Conservation (phyloP, 2,113 vertebrate species). For the Ceyx cyanopectus region DNA sequence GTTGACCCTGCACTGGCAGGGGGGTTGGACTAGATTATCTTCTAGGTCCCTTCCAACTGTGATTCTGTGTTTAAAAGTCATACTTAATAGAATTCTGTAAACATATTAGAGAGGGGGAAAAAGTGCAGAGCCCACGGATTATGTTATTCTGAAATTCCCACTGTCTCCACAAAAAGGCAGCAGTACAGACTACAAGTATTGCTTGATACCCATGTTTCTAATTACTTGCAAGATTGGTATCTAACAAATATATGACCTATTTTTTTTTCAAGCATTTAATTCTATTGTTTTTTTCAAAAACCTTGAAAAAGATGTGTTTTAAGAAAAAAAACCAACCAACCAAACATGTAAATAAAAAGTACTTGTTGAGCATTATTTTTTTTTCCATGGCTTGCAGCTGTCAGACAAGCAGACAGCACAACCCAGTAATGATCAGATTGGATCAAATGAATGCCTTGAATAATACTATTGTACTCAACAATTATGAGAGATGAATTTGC, state of each 20-base stretch:
- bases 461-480: not conserved
- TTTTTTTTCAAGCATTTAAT: conserved; percentile 54
- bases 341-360: conserved; percentile 8
- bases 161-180: conserved; percentile 41
- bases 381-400: conserved; percentile 6
- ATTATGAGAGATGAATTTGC: not conserved
- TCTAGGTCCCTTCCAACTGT: no score
- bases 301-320: conserved; percentile 46
- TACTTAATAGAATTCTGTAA: not conserved
- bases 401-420: conserved; percentile 8
- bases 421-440: not conserved
- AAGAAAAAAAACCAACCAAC: not conserved
- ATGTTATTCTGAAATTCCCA: conserved; percentile 60
- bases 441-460: not conserved
- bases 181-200: conserved; percentile 45
- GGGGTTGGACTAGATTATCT: no score
- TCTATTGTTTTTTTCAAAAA: conserved; percentile 49
- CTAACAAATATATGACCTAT: conserved; percentile 62
- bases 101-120: not conserved
- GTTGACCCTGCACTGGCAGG: no score
- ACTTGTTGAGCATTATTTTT: not conserved
- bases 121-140: conserved; percentile 9
- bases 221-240: conserved; percentile 46
- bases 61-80: not conserved
- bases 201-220: conserved; percentile 46